Base-by-base conservation (phyloP, 1,140 invertebrate species). In the Calliphora vicina region DNA sequence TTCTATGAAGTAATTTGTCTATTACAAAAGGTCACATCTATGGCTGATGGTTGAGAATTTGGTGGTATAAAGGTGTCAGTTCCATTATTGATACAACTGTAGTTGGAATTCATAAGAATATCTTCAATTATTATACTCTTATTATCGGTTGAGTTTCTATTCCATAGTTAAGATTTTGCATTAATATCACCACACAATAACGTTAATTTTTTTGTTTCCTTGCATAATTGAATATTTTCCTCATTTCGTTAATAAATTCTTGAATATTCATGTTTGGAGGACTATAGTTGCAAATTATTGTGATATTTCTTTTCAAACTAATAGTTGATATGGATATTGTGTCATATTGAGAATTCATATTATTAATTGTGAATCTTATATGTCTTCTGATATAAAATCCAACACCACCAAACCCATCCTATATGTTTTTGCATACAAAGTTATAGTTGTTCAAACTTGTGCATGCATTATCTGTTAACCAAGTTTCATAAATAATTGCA, bases 381-480 rank as follows among this genome's bases (percentile, higher is more conserved):
- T 50, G 6, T 80, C 26, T 23, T 1, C 17, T 13, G 4, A 80
- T 42, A 20, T 50, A 80, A 9, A 82, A 25, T 13, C 67, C 25
- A 23, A 26, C 81, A 4, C 81, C 81, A 4, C 81, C 61, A 25
- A 50, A 82, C 1, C 81, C 81, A 25, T 82, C 81, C 12, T 4
- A n/a, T 82, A 50, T 82, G 25, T 82, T 35, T 61, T 71, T 82
- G n/a, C 10, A n/a, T 27, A 71, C 35, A 35, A 82, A 82, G 26
- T 82, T 82, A 17, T 67, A 82, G 25, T 67, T 71, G 20, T 17
- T 5, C 8, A 71, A 4, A n/a, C 42, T 82, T 26, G 42, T 20
- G 10, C 26, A n/a, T 0, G 81, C 25, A n/a, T 72, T 82, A 26
- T 42, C n/a, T 1, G 35, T 2, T 4, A 82, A n/a, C 61, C 81